Evolutionary conservation across 1,140 invertebrate genomes (phyloP), one percentile per base, ranked within the genome.

Genomic region (Pseudomyrmex gracilis): DNA sequence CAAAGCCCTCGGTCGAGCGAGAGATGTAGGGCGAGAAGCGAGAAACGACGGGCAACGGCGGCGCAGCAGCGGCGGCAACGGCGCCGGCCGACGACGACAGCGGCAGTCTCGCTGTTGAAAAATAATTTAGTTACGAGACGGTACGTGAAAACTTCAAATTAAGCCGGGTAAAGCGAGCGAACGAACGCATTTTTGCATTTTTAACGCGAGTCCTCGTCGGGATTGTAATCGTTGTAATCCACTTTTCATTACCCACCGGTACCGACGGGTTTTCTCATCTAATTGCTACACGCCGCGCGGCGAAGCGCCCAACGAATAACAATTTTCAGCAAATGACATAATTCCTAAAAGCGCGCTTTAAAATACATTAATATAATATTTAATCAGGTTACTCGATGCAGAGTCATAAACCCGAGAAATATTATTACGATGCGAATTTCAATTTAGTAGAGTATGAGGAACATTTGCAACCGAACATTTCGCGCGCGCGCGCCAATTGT

Each of bases 191-290:
- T 80, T 80, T 71, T 80, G 66, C 76, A 80, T 80, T 80, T 80
- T 80, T 80, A 70, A 80, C 66, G 76, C 76, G 66, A 68, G 53
- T 60, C 55, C 55, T 80, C 76, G 45, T 20, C 15, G 22, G 53
- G 67, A 80, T 80, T 80, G 76, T 80, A 80, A 80, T 80, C 76
- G 76, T 71, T 58, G 66, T 80, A 80, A 80, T 80, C 66, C 76
- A 80, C 66, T 80, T 80, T 80, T 80, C 76, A 80, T 80, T 80
- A 70, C 53, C 49, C 64, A 53, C 51, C 51, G 63, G 64, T 47
- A 80, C 66, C 76, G 66, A 71, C 66, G 76, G 66, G 34, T 71
- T 58, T 80, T 60, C 64, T 22, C 66, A 80, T 80, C 76, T 80
- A 80, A 80, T 80, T 71, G 76, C 66, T 71, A 80, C 66, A 71